Conservation (phyloP, 1,140 invertebrate species). For the Drosophila lowei region DNA sequence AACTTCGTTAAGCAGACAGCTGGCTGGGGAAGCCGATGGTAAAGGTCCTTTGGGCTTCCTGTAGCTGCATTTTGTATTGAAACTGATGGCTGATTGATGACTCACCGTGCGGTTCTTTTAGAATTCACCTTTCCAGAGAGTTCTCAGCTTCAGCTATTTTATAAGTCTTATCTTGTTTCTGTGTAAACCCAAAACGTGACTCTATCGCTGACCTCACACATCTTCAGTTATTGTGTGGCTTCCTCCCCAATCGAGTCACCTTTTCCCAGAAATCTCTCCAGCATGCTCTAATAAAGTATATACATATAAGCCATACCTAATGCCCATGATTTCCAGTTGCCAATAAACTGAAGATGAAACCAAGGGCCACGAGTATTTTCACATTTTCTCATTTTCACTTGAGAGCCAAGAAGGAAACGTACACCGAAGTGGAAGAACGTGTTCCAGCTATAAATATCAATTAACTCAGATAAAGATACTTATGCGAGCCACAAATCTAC, state of each 20-base stretch:
- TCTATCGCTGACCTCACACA: slow-evolving; percentile 33
- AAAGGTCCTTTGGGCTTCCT: slow-evolving; percentile 36
- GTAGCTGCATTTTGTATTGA: slow-evolving; percentile 27
- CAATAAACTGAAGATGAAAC: slow-evolving; percentile 12
- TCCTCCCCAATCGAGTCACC: slow-evolving; percentile 16
- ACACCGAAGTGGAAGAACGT: slow-evolving; percentile 47
- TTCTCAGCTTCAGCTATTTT: slow-evolving; percentile 36
- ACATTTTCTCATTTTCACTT: slow-evolving; percentile 50
- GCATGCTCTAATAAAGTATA: slow-evolving; percentile 39
- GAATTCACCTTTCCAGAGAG: slow-evolving; percentile 16
- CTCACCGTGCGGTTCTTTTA: slow-evolving; percentile 7
- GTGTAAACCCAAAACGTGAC: slow-evolving; percentile 46
- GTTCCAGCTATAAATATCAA: slow-evolving; percentile 71
- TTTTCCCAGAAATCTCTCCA: slow-evolving; percentile 15
- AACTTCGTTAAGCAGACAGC: too few relatives aligned
- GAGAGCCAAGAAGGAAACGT: background rate
- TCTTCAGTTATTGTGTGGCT: slow-evolving; percentile 27
- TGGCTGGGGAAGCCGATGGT: slow-evolving; percentile 42
- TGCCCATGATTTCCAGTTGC: slow-evolving; percentile 33
- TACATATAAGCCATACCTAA: slow-evolving; percentile 14
- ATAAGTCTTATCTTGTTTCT: slow-evolving; percentile 48
- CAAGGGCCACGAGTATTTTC: slow-evolving; percentile 19
- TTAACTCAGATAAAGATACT: slow-evolving; percentile 61
- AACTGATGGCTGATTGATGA: slow-evolving; percentile 31
- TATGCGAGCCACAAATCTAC: slow-evolving; percentile 42